phyloP scores from a whole-genome alignment of 1,140 invertebrate species.

The Holotrichia oblita region DNA sequence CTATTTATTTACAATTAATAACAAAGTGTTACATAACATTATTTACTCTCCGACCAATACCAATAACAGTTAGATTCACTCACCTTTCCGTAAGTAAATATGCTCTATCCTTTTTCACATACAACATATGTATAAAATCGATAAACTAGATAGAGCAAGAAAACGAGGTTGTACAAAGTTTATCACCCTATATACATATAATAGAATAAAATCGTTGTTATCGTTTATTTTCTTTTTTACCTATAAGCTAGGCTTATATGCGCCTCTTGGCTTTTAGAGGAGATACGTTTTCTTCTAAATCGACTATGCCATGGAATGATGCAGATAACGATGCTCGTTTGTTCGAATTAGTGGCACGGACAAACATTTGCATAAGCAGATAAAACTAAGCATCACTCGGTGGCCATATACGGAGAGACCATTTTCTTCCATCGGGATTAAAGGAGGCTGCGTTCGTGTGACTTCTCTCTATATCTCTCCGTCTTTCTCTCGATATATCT shows the following conservation, averaged over 20 bases:
- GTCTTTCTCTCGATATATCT: neutral
- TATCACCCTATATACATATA: slow-evolving; percentile 10
- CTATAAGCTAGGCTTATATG: neutral
- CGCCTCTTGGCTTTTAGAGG: neutral
- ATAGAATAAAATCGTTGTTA: no score
- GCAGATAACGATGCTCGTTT: neutral
- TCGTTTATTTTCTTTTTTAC: neutral
- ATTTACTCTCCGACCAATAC: no score
- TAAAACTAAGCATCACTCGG: neutral
- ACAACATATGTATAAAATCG: no score
- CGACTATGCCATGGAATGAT: neutral
- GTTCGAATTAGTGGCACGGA: slow-evolving; percentile 10
- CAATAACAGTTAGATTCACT: no score
- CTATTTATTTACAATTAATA: no score
- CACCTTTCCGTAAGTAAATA: no score
- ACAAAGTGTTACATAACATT: no score
- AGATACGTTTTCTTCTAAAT: no score
- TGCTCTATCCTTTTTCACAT: no score
- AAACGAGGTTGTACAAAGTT: neutral
- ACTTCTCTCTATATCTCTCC: neutral
- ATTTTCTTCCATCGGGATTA: neutral
- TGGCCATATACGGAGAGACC: neutral
- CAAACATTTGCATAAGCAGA: slow-evolving; percentile 16
- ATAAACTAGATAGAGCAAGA: neutral
- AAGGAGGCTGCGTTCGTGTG: neutral